Evolutionary conservation across 1,140 invertebrate species (phyloP).

Genomic region (Dinothrombium tinctorium): DNA sequence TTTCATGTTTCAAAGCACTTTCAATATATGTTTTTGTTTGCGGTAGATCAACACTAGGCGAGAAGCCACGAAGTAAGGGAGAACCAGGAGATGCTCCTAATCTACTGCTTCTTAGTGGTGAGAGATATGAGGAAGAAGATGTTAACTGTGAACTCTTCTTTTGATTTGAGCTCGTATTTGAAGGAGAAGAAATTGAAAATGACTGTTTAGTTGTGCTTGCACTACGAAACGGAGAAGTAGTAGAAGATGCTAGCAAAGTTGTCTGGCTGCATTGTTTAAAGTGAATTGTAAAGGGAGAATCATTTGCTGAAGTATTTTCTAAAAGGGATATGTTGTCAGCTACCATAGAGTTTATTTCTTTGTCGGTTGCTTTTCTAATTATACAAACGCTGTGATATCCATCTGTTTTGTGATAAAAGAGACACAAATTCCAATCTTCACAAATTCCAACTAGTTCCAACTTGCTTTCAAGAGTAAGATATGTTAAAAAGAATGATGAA

Average conservation of each 20-base stretch:
- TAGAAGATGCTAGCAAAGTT: background rate
- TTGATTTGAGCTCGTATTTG: slow-evolving; percentile 16
- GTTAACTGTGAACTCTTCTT: background rate
- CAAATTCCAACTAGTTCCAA: slow-evolving; percentile 35
- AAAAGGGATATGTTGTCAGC: background rate
- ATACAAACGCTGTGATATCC: slow-evolving; percentile 56
- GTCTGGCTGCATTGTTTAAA: background rate
- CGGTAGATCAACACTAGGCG: slow-evolving; percentile 13
- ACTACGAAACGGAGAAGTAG: background rate
- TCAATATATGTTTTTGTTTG: background rate
- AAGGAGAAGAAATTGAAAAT: slow-evolving; percentile 6
- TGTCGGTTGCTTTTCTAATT: slow-evolving; percentile 42
- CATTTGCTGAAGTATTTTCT: background rate
- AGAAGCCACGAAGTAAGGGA: slow-evolving; percentile 16
- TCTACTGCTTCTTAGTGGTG: slow-evolving; percentile 5
- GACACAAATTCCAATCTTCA: slow-evolving; percentile 34
- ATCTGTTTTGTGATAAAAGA: slow-evolving; percentile 47
- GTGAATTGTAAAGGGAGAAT: background rate
- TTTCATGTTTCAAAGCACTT: background rate
- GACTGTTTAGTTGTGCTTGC: background rate
- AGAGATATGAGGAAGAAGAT: slow-evolving; percentile 1
- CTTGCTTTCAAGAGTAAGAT: slow-evolving; percentile 33
- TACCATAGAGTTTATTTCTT: slow-evolving; percentile 32
- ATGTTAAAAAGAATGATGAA: slow-evolving; percentile 8
- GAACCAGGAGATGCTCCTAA: slow-evolving; percentile 4